Percentiles rank a stretch among this genome's conserved stretches.
Evolutionary conservation across 35 echinoderm and acorn worm genomes (phyloP).

Genomic region (Anneissia japonica): DNA sequence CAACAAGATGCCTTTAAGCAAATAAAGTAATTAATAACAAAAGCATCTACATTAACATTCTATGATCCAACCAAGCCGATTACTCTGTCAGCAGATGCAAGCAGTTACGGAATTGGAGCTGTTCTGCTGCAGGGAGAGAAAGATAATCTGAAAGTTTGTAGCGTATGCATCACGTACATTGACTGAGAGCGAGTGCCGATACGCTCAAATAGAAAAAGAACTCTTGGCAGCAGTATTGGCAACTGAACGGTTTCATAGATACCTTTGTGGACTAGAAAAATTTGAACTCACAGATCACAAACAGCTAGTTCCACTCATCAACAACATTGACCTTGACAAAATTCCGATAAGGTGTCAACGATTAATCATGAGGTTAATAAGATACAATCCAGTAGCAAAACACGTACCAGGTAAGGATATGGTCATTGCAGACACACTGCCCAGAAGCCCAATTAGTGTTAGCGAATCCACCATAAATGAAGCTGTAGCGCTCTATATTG

Average conservation of each 20-base stretch:
- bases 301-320: conserved; percentile 43
- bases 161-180: conserved; percentile 18
- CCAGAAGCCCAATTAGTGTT: not conserved
- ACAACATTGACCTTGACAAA: conserved; percentile 31
- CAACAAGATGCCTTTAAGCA: not conserved
- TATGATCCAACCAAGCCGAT: conserved; percentile 30
- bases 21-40: conserved; percentile 21
- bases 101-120: conserved; percentile 17
- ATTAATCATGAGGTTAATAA: conserved; percentile 36
- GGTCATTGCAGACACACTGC: conserved; percentile 31
- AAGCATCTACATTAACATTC: not conserved
- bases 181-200: conserved; percentile 24
- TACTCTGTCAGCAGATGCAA: conserved; percentile 23
- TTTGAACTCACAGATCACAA: conserved; percentile 55
- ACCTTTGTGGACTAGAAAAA: conserved; percentile 27
- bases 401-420: conserved; percentile 10
- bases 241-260: conserved; percentile 41
- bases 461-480: not conserved
- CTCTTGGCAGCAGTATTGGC: conserved; percentile 32
- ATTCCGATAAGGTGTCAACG: conserved; percentile 43
- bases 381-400: conserved; percentile 9
- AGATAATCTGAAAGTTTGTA: not conserved
- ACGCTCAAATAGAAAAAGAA: conserved; percentile 56
- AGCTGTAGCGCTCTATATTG: not conserved
- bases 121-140: conserved; percentile 17